Conservation (phyloP, 2,888 invertebrate genomes). For the Lepas anatifera region DNA sequence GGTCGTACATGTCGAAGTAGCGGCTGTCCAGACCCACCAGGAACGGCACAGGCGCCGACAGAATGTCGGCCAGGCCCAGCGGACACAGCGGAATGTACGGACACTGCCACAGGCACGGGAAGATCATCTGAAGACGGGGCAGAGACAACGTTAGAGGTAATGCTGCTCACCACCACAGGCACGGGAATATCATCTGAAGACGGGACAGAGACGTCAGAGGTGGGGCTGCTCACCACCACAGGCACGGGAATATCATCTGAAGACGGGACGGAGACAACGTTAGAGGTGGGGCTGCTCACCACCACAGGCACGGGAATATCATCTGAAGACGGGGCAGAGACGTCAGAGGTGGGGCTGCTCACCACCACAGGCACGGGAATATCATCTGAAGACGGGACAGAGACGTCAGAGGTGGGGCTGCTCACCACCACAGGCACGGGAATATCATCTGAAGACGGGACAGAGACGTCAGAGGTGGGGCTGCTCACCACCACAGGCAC, state of each 20-base stretch:
- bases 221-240: too few relatives aligned
- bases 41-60: constrained; percentile 95
- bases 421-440: constrained; percentile 99
- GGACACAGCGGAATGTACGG: constrained; percentile 99
- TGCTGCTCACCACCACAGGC: background rate
- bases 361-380: background rate
- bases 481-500: background rate
- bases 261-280: constrained; percentile 92
- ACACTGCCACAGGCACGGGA: constrained; percentile 99
- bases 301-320: background rate
- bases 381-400: constrained; percentile 48
- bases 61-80: constrained; percentile 81
- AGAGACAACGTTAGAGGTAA: constrained; percentile 15
- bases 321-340: background rate
- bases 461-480: constrained; percentile 4
- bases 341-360: too few relatives aligned
- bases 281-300: constrained; percentile 24
- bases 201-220: background rate
- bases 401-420: constrained; percentile 54
- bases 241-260: too few relatives aligned
- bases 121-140: constrained; percentile 49
- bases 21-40: constrained; percentile 93
- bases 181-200: background rate
- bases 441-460: constrained; percentile 54
- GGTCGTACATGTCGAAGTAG: constrained; percentile 94